phyloP scores from a whole-genome alignment of 2,888 invertebrate genomes.

The Drosophila limbata region DNA sequence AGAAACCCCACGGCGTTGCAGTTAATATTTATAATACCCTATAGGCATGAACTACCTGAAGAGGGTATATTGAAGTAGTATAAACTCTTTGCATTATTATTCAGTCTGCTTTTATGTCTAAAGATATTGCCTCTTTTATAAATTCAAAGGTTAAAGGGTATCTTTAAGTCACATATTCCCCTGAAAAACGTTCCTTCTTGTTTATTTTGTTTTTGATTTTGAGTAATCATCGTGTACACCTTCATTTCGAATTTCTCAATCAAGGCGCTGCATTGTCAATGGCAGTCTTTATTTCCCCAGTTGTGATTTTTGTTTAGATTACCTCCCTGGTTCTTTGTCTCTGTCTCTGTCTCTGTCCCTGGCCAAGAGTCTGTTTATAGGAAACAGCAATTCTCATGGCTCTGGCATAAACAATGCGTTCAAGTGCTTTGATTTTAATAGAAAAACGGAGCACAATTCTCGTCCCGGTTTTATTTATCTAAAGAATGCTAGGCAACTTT shows the following conservation, averaged over 20 bases:
- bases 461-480: conserved; percentile 5
- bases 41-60: too few relatives aligned
- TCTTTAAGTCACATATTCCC: neutral
- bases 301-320: conserved; percentile 40
- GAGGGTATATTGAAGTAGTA: conserved; percentile 1
- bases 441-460: conserved; percentile 1
- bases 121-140: neutral
- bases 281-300: conserved; percentile 35
- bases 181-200: neutral
- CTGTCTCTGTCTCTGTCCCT: conserved; percentile 3
- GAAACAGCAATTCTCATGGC: conserved; percentile 36
- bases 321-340: conserved; percentile 24
- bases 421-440: conserved; percentile 34
- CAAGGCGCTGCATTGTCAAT: conserved; percentile 60
- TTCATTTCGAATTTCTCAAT: conserved; percentile 57
- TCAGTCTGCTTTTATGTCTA: neutral
- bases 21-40: conserved; percentile 53
- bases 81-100: neutral
- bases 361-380: conserved; percentile 37
- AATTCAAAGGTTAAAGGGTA: neutral
- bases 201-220: conserved; percentile 52
- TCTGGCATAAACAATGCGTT: conserved; percentile 38
- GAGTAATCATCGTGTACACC: conserved; percentile 67
- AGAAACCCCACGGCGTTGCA: conserved; percentile 26
- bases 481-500: conserved; percentile 3